Conservation (phyloP, 2,113 vertebrate species). For the Phalacrocorax pelagicus region DNA sequence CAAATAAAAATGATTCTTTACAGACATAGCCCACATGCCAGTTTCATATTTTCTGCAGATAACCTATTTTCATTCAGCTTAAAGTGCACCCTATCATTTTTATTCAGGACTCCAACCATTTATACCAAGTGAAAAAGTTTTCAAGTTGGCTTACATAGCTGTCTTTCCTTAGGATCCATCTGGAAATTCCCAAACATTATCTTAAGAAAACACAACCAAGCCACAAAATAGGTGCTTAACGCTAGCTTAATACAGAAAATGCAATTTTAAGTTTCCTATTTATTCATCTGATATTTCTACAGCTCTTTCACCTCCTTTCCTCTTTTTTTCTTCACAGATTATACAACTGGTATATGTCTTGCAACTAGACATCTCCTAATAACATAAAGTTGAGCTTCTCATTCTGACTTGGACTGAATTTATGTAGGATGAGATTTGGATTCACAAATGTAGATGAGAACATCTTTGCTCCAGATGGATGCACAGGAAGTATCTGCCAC, state of each 20-base stretch:
- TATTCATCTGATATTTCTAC: neutral
- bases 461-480: slow-evolving; percentile 27
- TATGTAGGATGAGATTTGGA: neutral
- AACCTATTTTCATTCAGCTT: slow-evolving; percentile 66
- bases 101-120: slow-evolving; percentile 52
- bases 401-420: neutral
- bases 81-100: slow-evolving; percentile 59
- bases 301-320: neutral
- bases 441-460: neutral
- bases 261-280: neutral
- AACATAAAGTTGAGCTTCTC: neutral
- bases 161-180: slow-evolving; percentile 33
- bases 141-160: slow-evolving; percentile 5
- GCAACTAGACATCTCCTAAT: neutral
- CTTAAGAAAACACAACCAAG: neutral
- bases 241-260: neutral
- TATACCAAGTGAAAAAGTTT: slow-evolving; percentile 42
- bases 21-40: slow-evolving; percentile 40
- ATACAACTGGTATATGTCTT: neutral
- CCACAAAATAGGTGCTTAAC: neutral
- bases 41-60: slow-evolving; percentile 63
- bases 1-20: slow-evolving; percentile 72
- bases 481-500: neutral
- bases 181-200: neutral
- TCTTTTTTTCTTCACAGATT: neutral